Base-by-base conservation (phyloP, 2,888 invertebrate species). In the Leptinotarsa juncta region DNA sequence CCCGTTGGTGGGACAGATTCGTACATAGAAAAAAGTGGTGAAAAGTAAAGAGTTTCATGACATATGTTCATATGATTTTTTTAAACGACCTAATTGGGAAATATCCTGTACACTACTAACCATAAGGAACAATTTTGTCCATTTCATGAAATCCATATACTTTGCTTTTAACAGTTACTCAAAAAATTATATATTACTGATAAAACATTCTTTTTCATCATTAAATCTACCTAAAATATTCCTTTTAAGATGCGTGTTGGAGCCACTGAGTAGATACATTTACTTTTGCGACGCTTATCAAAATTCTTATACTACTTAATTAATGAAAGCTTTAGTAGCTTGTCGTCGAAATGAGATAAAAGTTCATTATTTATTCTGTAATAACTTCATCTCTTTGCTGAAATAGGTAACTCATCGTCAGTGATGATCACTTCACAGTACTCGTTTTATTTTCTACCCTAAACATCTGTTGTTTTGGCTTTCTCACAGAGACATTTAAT, bases 321-420 rank as follows among this genome's bases (percentile, higher is more conserved):
- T 23, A 57, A 57, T 57, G 15, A 12, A 20, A 23, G 57, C 4
- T 23, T 57, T 4, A 57, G 23, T 23, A 14, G 15, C 57, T 23
- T 57, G 1, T 23, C 20, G 57, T 57, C 57, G 57, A 57, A 2
- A 32, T 10, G 10, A 10, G 32, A 10, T 10, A 10, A 32, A 32
- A 57, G 23, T 23, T 57, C 14, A 57, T 57, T 57, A 57, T 57
- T 57, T 23, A 57, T 57, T 23, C 14, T 57, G 20, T 23, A 57
- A 20, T 15, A 57, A 23, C 23, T 57, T 23, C 12, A 23, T 23
- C 57, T 15, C 14, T 20, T 12, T 20, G 23, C 10, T 10, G 23
- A 57, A 57, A 23, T 4, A 23, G 5, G 26, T 4, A 4, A 23
- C 15, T 14, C 14, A 57, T 57, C 23, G 23, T 10, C 14, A 14